These are phyloP conservation scores for Cancer borealis DNA, from an alignment of 2,888 invertebrate genomes.

Conservation along the genomic window DNA sequence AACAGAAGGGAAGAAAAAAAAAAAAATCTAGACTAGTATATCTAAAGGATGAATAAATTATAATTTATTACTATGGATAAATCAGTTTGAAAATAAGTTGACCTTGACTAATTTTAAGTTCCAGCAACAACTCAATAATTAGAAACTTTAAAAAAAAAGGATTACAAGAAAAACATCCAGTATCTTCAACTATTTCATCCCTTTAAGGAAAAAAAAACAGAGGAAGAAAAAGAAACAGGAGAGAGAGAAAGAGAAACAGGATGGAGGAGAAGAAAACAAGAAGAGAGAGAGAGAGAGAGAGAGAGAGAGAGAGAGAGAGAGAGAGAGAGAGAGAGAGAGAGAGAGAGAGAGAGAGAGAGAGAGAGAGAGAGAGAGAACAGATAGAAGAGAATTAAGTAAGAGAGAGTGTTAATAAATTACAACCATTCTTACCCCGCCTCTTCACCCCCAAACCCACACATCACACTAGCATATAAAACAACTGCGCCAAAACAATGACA, in stretches of 20 bases:
- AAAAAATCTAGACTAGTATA: too few relatives aligned
- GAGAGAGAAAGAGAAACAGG: not conserved
- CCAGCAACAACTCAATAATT: too few relatives aligned
- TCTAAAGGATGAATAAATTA: too few relatives aligned
- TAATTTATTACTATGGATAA: too few relatives aligned
- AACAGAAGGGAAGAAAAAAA: too few relatives aligned
- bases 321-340: not conserved
- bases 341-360: not conserved
- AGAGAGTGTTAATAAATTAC: too few relatives aligned
- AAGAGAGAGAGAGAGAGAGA: not conserved
- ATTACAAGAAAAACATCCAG: too few relatives aligned
- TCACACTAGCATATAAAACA: not conserved
- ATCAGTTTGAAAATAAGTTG: too few relatives aligned
- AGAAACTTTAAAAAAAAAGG: too few relatives aligned
- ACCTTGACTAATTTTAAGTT: too few relatives aligned
- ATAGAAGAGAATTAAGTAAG: too few relatives aligned
- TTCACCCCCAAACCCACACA: not conserved
- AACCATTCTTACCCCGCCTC: not conserved
- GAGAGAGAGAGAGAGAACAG: not conserved
- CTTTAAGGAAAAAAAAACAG: not conserved
- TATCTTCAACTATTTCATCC: too few relatives aligned
- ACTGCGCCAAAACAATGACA: not conserved
- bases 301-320: not conserved
- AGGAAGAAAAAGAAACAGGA: not conserved
- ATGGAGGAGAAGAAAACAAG: not conserved